These are phyloP conservation scores for Plagodis dolabraria DNA, from an alignment of 2,888 invertebrate species.

Conservation along the genomic window DNA sequence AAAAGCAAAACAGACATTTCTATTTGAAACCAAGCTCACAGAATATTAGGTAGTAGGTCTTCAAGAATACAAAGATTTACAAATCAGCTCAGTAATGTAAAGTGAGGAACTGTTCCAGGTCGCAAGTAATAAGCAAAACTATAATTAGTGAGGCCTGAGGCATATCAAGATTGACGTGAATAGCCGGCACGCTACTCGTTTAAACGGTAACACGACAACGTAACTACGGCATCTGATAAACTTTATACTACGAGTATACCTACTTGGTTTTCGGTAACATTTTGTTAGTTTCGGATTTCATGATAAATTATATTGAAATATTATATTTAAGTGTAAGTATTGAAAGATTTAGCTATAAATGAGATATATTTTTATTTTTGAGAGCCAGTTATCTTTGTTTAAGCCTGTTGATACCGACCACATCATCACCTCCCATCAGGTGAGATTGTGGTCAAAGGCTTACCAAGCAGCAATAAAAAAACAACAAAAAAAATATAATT, in stretches of 20 bases:
- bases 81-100: slow-evolving; percentile 43
- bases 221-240: slow-evolving; percentile 62
- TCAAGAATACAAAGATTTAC: slow-evolving; percentile 24
- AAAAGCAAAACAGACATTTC: too few species aligned
- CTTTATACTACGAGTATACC: slow-evolving; percentile 17
- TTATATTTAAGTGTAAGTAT: too few species aligned
- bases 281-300: slow-evolving; percentile 42
- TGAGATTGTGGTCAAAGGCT: too few species aligned
- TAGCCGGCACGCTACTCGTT: slow-evolving; percentile 70
- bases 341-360: too few species aligned
- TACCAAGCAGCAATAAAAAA: too few species aligned
- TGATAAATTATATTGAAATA: background rate
- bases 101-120: slow-evolving; percentile 43
- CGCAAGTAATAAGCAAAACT: slow-evolving; percentile 66
- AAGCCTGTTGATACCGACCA: too few species aligned
- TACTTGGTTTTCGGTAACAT: slow-evolving; percentile 35
- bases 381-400: too few species aligned
- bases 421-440: too few species aligned
- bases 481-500: too few species aligned
- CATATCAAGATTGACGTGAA: slow-evolving; percentile 71
- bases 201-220: slow-evolving; percentile 69
- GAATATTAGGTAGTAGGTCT: background rate
- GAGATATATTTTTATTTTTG: too few species aligned
- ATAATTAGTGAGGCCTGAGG: slow-evolving; percentile 69
- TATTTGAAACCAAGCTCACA: too few species aligned